These are phyloP conservation scores for Isurus oxyrinchus DNA, from an alignment of 2,113 vertebrate genomes.

Conservation along the genomic window DNA sequence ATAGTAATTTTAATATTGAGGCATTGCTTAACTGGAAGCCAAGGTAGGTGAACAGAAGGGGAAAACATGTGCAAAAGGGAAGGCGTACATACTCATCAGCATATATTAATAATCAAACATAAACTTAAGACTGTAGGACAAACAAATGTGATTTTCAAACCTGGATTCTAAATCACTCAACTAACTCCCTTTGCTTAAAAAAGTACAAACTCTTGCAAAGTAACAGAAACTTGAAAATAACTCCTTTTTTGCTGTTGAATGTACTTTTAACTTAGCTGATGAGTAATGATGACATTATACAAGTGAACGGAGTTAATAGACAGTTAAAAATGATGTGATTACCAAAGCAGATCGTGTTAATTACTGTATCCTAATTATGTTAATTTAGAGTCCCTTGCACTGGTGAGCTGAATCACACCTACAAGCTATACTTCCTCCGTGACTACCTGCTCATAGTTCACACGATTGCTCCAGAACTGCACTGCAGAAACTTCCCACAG, in stretches of 20 bases:
- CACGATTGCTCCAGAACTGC: background rate
- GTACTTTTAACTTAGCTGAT: background rate
- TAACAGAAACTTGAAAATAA: background rate
- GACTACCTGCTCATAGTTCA: background rate
- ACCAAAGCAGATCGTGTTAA: conserved; percentile 4
- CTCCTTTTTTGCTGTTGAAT: background rate
- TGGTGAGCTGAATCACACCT: background rate
- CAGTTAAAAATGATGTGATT: conserved; percentile 25
- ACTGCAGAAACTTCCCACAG: background rate
- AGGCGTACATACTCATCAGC: background rate
- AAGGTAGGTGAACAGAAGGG: too few species aligned
- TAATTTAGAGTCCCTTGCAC: background rate
- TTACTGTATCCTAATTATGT: background rate
- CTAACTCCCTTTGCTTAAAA: background rate
- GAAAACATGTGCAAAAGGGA: background rate
- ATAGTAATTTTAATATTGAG: too few species aligned
- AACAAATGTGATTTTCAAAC: background rate
- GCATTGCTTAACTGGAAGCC: too few species aligned
- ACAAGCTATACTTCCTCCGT: background rate
- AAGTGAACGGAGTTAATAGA: background rate
- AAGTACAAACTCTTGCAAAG: background rate
- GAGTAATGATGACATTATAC: background rate
- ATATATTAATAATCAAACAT: background rate
- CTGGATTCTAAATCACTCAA: background rate
- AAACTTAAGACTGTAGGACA: background rate